A percentile compares a stretch with the other conserved stretches of the same genome.
phyloP scores from a whole-genome alignment of 2,797 vertebrate species.

The Lagocephalus sceleratus region DNA sequence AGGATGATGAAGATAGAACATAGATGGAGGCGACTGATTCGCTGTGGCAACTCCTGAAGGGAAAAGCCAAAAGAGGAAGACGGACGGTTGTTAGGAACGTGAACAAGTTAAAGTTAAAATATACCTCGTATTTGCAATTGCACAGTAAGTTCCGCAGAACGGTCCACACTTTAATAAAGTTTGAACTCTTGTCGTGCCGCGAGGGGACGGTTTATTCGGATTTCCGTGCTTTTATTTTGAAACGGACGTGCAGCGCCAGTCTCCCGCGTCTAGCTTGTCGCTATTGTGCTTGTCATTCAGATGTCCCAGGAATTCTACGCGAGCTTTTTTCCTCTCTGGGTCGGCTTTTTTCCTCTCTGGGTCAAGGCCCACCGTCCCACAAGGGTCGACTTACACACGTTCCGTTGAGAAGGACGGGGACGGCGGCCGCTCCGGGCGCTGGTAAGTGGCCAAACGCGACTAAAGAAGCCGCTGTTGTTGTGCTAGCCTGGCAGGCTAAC shows the following conservation, averaged over 20 bases:
- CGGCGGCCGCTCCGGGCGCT: conserved; percentile 4
- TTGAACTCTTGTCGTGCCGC: too few species aligned
- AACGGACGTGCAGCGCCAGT: conserved; percentile 21
- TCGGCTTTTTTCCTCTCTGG: conserved; percentile 6
- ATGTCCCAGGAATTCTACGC: conserved; percentile 71
- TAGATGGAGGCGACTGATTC: too few species aligned
- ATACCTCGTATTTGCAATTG: not conserved
- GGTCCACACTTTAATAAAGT: too few species aligned
- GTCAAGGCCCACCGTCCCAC: not conserved
- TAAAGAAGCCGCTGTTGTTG: conserved; percentile 48
- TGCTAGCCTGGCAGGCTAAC: conserved; percentile 60
- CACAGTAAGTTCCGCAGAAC: not conserved
- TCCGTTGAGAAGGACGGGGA: conserved; percentile 6
- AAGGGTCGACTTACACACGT: not conserved
- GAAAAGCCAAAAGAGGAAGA: too few species aligned
- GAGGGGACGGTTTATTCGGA: not conserved
- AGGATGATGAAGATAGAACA: too few species aligned
- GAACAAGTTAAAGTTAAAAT: not conserved
- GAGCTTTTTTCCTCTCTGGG: too few species aligned
- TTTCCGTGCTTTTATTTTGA: conserved; percentile 39
- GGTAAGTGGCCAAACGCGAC: conserved; percentile 47
- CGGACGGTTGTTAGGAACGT: too few species aligned
- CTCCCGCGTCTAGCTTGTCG: conserved; percentile 8
- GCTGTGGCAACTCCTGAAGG: too few species aligned
- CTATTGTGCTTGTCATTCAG: conserved; percentile 71